Evolutionary conservation across 2,113 vertebrate genomes (phyloP).

Genomic region (Macaca nemestrina): DNA sequence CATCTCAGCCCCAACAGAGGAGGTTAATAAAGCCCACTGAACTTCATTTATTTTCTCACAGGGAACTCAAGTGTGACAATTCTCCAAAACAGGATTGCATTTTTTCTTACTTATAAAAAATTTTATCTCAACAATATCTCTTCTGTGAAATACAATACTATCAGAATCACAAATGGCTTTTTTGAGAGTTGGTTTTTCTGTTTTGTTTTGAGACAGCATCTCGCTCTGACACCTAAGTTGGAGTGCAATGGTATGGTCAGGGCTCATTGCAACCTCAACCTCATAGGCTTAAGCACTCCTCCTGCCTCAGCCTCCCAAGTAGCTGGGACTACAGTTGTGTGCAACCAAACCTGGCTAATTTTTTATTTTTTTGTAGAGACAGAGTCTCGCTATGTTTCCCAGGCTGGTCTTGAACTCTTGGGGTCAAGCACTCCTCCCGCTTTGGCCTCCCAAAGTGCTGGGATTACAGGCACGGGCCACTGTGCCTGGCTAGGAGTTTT

Average conservation of each 20-base stretch:
- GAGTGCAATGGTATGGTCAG: not conserved
- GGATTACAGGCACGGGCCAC: too few species aligned
- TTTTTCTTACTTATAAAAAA: not conserved
- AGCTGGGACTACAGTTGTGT: too few species aligned
- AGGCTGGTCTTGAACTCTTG: too few species aligned
- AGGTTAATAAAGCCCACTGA: not conserved
- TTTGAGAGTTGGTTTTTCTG: not conserved
- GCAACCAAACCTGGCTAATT: too few species aligned
- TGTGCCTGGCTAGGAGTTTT: not conserved
- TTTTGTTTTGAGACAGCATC: not conserved
- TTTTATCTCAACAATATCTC: not conserved
- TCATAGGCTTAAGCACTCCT: not conserved
- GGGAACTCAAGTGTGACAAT: not conserved
- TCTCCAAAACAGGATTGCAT: not conserved
- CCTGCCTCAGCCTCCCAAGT: not conserved
- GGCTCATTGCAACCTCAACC: not conserved
- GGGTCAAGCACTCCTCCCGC: too few species aligned
- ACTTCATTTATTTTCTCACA: not conserved
- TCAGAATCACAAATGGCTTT: not conserved
- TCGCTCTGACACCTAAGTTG: not conserved
- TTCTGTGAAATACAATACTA: not conserved
- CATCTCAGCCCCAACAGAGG: not conserved
- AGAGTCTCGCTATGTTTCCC: too few species aligned
- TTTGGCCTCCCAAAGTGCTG: too few species aligned
- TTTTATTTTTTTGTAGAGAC: too few species aligned